Evolutionary conservation across 2,113 vertebrate genomes (phyloP).

Genomic region (Campylomormyrus tamandua): DNA sequence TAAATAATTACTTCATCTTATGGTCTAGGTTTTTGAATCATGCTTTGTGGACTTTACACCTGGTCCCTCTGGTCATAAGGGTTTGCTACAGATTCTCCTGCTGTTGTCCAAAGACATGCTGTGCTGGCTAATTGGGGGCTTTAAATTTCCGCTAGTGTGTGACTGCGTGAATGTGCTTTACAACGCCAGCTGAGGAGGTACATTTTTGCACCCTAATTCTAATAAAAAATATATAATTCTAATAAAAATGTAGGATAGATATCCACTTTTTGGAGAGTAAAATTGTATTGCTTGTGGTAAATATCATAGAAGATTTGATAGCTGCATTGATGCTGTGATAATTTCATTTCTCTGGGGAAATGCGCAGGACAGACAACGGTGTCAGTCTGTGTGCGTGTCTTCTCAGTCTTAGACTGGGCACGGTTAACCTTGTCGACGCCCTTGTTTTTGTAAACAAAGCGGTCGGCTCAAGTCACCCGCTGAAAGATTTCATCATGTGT

Average conservation of each 20-base stretch:
- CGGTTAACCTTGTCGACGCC: conserved; percentile 15
- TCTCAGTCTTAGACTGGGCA: neutral
- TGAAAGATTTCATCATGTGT: conserved; percentile 2
- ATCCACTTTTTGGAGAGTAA: neutral
- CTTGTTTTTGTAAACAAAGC: conserved; percentile 6
- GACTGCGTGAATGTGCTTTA: neutral
- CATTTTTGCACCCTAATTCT: neutral
- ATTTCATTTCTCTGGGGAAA: neutral
- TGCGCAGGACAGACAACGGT: neutral
- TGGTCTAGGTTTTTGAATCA: neutral
- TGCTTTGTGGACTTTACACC: neutral
- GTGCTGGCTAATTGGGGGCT: neutral
- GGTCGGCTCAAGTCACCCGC: neutral
- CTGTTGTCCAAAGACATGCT: neutral
- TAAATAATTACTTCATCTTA: neutral
- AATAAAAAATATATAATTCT: neutral
- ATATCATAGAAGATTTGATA: conserved; percentile 3
- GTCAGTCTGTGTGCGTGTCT: neutral
- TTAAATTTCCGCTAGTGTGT: neutral
- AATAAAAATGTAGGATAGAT: neutral
- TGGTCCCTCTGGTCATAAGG: neutral
- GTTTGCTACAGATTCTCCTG: neutral
- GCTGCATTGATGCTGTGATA: neutral
- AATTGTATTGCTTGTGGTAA: conserved; percentile 1
- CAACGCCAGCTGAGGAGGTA: neutral